Conservation (phyloP, 2,888 invertebrate genomes). For the Platynereis dumerilii region DNA sequence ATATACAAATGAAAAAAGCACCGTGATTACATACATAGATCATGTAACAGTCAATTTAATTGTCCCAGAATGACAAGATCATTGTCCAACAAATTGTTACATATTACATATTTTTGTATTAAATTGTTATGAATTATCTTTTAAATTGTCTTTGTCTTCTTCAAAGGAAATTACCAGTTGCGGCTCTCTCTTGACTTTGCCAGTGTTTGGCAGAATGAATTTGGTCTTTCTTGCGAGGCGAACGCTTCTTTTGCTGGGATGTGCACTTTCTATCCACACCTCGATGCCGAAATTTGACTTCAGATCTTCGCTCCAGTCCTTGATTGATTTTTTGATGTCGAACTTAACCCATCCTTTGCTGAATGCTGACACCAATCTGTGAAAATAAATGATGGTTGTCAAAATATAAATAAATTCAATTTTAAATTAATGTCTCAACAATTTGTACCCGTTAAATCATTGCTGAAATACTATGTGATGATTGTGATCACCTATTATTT, state of each 20-base stretch:
- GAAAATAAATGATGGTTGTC: background rate
- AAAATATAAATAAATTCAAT: too few relatives aligned
- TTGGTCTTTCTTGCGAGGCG: conserved; percentile 8
- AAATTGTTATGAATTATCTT: background rate
- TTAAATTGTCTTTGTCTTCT: background rate
- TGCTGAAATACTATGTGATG: too few relatives aligned
- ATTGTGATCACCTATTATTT: too few relatives aligned
- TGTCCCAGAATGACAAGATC: too few relatives aligned
- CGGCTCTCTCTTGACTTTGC: conserved; percentile 4
- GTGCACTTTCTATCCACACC: conserved; percentile 21
- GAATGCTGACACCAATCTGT: conserved; percentile 10
- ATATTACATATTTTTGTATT: background rate
- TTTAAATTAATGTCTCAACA: too few relatives aligned
- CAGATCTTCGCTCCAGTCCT: conserved; percentile 12
- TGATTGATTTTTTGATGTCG: conserved; percentile 8
- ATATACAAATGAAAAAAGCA: too few relatives aligned
- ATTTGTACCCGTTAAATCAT: too few relatives aligned
- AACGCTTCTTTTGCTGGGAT: conserved; percentile 6
- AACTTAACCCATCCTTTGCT: conserved; percentile 18
- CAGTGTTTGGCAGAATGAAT: conserved; percentile 18
- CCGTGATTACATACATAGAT: too few relatives aligned
- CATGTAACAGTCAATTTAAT: too few relatives aligned
- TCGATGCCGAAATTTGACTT: conserved; percentile 16
- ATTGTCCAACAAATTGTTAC: too few relatives aligned
- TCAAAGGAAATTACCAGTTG: conserved; percentile 13